These are phyloP conservation scores for Ophioderma brevispina DNA, from an alignment of 35 echinoderm and acorn worm genomes.

Conservation along the genomic window DNA sequence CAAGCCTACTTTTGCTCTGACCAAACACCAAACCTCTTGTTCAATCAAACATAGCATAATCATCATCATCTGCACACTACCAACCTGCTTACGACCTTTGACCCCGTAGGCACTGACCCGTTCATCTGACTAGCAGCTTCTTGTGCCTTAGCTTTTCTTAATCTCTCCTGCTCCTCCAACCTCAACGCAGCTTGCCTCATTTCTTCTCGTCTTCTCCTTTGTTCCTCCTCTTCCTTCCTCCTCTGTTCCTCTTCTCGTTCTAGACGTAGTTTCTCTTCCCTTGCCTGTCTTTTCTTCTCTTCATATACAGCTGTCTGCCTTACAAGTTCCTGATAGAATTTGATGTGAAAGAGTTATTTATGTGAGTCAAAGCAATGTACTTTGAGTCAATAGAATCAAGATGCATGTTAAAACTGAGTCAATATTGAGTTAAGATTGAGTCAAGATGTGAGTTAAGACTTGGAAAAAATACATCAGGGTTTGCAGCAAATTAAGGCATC, in stretches of 20 bases:
- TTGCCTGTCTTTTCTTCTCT: slow-evolving; percentile 77
- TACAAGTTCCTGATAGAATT: slow-evolving; percentile 45
- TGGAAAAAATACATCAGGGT: no score
- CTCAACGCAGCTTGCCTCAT: slow-evolving; percentile 15
- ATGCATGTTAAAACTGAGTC: no score
- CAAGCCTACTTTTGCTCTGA: no score
- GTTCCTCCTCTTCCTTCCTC: slow-evolving; percentile 42
- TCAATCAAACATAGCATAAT: no score
- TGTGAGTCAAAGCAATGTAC: no score
- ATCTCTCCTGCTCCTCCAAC: slow-evolving; percentile 22
- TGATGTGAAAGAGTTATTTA: no score
- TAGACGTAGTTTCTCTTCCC: slow-evolving; percentile 67
- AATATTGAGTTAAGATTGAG: no score
- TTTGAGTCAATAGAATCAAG: no score
- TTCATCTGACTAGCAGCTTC: neutral
- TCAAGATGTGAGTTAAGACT: no score
- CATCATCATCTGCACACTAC: neutral
- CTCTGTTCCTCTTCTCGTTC: slow-evolving; percentile 46
- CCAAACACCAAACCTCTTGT: no score
- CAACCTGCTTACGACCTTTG: neutral
- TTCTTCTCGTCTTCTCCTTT: slow-evolving; percentile 24
- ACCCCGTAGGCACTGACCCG: neutral
- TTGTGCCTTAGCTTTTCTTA: neutral
- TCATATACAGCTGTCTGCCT: slow-evolving; percentile 78
- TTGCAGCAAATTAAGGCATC: no score